Percentiles rank a stretch among this genome's conserved stretches.
phyloP scores from a whole-genome alignment of 23 tunicate species.

The Aplidium turbinatum region DNA sequence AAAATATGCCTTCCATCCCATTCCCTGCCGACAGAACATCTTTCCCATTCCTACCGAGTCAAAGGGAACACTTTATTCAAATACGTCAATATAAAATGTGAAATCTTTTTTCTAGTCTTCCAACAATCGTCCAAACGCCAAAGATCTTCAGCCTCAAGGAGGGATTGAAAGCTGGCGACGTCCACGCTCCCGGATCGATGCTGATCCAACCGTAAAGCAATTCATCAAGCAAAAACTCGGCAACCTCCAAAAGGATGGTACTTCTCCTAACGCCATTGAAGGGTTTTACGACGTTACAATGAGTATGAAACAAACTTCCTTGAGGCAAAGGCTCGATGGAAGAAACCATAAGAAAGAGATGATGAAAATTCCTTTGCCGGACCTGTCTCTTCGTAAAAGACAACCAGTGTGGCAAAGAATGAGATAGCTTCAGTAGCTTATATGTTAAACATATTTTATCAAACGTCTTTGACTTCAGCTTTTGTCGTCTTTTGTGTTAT shows the following conservation, averaged over 20 bases:
- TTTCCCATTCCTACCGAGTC: too few relatives aligned
- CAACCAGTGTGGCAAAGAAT: conserved; percentile 75
- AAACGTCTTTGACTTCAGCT: too few relatives aligned
- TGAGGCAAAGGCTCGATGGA: background rate
- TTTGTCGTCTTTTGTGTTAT: too few relatives aligned
- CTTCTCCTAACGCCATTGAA: conserved; percentile 19
- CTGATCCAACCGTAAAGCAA: conserved; percentile 15
- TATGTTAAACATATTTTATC: too few relatives aligned
- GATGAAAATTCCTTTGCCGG: conserved; percentile 47
- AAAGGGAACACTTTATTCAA: too few relatives aligned
- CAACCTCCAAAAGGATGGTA: conserved; percentile 13
- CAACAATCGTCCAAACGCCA: conserved; percentile 16
- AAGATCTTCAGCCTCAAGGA: conserved; percentile 28
- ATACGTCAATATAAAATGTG: too few relatives aligned
- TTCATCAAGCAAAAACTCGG: conserved; percentile 26
- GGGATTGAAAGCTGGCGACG: conserved; percentile 49
- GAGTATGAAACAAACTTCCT: background rate
- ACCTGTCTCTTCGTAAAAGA: conserved; percentile 45
- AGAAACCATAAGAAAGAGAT: background rate
- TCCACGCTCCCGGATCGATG: conserved; percentile 8
- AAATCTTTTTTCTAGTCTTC: conserved; percentile 17
- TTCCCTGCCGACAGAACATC: too few relatives aligned
- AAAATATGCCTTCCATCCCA: too few relatives aligned
- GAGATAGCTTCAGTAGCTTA: conserved; percentile 24
- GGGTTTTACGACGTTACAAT: conserved; percentile 7